Evolutionary conservation across 37 sponge, comb jelly and placozoan species (phyloP).

Genomic region (Mnemiopsis leidyi): DNA sequence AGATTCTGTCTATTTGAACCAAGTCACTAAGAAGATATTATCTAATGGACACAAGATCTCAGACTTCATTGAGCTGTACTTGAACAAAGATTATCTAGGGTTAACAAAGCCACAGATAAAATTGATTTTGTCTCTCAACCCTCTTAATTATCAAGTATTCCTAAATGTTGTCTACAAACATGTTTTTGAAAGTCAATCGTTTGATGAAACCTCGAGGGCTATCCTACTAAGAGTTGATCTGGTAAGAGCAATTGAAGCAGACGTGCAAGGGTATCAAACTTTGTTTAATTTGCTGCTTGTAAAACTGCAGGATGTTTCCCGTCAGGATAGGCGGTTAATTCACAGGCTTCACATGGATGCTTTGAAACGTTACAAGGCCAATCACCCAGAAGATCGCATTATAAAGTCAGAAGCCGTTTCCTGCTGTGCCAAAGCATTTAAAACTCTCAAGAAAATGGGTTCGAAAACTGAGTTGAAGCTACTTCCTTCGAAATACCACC

Average conservation of each 20-base stretch:
- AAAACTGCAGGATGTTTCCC: background rate
- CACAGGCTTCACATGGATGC: background rate
- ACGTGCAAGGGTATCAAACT: background rate
- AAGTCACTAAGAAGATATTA: background rate
- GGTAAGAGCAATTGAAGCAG: background rate
- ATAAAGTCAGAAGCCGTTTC: background rate
- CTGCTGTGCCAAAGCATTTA: background rate
- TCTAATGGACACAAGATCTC: background rate
- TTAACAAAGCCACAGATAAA: background rate
- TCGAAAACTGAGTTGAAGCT: background rate
- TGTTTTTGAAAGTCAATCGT: background rate
- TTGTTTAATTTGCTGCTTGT: background rate
- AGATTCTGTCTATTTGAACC: background rate
- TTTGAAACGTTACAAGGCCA: background rate
- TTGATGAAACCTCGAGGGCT: background rate
- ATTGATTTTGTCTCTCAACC: background rate
- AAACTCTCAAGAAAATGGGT: background rate
- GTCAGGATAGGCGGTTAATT: background rate
- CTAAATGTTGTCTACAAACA: background rate
- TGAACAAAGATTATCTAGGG: background rate
- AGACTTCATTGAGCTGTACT: constrained; percentile 7
- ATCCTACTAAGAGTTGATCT: background rate
- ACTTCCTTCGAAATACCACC: background rate
- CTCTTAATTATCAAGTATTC: background rate
- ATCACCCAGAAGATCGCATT: background rate